A percentile compares a stretch with the other conserved stretches of the same genome.
phyloP scores from a whole-genome alignment of 2,888 invertebrate species.

The Caradrina clavipalpis region DNA sequence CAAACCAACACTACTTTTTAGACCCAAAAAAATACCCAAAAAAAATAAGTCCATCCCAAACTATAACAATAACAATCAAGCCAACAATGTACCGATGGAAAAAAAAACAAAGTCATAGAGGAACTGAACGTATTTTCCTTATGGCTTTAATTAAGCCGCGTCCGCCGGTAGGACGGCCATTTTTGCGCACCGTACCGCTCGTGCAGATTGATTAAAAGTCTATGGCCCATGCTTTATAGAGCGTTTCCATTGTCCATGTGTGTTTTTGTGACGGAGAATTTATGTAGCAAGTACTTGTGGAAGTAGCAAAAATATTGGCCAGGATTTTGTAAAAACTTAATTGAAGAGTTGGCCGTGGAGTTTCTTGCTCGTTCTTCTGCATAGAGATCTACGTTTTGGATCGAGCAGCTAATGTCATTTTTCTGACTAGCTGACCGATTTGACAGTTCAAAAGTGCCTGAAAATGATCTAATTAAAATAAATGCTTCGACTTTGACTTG shows the following conservation, averaged over 20 bases:
- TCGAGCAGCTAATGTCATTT: too few relatives aligned
- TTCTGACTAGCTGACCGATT: too few relatives aligned
- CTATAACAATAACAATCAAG: slow-evolving; percentile 67
- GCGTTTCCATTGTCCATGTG: slow-evolving; percentile 73
- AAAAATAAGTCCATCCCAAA: slow-evolving; percentile 28
- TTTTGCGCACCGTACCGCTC: slow-evolving; percentile 89
- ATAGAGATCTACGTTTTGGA: too few relatives aligned
- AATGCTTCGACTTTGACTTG: too few relatives aligned
- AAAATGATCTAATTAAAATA: too few relatives aligned
- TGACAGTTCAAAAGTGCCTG: too few relatives aligned
- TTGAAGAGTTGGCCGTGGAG: too few relatives aligned
- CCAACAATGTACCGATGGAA: slow-evolving; percentile 64
- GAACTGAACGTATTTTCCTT: slow-evolving; percentile 88
- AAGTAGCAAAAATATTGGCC: too few relatives aligned
- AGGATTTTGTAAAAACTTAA: too few relatives aligned
- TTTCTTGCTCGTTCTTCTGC: too few relatives aligned
- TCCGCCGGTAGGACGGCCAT: slow-evolving; percentile 80
- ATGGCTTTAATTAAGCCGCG: slow-evolving; percentile 90
- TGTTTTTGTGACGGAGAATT: slow-evolving; percentile 25
- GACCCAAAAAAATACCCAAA: not conserved
- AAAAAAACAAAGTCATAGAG: slow-evolving; percentile 79
- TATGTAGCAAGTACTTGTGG: not conserved
- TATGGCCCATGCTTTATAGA: slow-evolving; percentile 90
- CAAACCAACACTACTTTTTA: too few relatives aligned
- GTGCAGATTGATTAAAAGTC: slow-evolving; percentile 91